Base-by-base conservation (phyloP, 1,140 invertebrate genomes). In the Anastatus disparis region DNA sequence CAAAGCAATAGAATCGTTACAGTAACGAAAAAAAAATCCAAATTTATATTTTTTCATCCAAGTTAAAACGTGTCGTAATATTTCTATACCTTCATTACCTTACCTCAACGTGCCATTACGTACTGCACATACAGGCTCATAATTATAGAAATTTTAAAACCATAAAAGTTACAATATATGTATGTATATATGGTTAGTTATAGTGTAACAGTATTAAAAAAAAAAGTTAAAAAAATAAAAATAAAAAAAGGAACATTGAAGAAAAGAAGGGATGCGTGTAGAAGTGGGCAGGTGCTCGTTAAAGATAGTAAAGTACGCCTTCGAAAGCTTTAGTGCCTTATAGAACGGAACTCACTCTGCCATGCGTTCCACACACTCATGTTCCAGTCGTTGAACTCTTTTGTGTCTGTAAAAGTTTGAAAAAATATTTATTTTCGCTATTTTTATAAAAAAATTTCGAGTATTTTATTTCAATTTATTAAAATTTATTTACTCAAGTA, bases 311-410 rank as follows among this genome's bases (percentile, higher is more conserved):
- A 29, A 64, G 27, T 38, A 22, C 48, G 24, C 35, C 26, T 29
- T 10, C n/a, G n/a, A n/a, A n/a, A n/a, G 9, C 10, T 52, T 38
- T 50, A 38, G 29, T 15, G 46, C 29, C 20, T 50, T 12, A n/a
- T n/a, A n/a, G 3, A 52, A 63, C 27, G 29, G 29, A 50, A 27
- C 27, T 48, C 2, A 42, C 44, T 8, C 31, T 22, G 17, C 35
- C n/a, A 22, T 38, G 8, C 17, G 53, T 29, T 56, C 53, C 12
- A 15, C 35, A 2, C 31, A 35, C 9, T 7, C 22, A 24, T 9
- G 17, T 46, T 58, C 40, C 53, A 67, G 65, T 58, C 53, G 22
- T 48, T 67, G 53, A 67, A 67, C 65, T 42, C 48, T 58, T 55
- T n/a, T 40, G 38, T 44, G n/a, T n/a, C n/a, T n/a, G n/a, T n/a